phyloP scores from a whole-genome alignment of 1,140 invertebrate species.

The Heliconius hermathena region DNA sequence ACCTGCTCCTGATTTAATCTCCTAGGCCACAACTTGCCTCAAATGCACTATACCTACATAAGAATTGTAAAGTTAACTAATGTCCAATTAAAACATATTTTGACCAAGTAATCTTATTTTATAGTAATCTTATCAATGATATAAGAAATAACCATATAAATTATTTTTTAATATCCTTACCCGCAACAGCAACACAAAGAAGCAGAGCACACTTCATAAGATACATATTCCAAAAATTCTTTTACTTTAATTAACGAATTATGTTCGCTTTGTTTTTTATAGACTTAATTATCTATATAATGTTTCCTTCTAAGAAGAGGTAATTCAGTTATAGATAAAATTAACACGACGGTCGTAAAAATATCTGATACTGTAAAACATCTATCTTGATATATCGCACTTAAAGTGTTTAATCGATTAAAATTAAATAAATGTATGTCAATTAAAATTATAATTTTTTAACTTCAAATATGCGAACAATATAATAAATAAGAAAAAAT shows the following conservation, averaged over 20 bases:
- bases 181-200: conserved; percentile 50
- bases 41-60: too few species aligned
- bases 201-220: conserved; percentile 46
- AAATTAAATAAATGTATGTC: neutral
- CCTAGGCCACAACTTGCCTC: too few species aligned
- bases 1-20: too few species aligned
- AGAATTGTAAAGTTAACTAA: too few species aligned
- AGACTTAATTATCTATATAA: conserved; percentile 31
- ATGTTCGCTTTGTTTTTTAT: conserved; percentile 23
- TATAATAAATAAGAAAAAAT: too few species aligned
- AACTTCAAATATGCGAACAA: too few species aligned
- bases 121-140: too few species aligned
- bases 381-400: neutral
- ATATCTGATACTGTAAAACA: conserved; percentile 13
- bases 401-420: neutral
- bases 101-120: too few species aligned
- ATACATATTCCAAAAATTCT: conserved; percentile 27
- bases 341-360: conserved; percentile 19
- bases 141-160: too few species aligned
- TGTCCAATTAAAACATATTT: too few species aligned
- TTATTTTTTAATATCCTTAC: conserved; percentile 33
- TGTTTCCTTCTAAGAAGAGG: conserved; percentile 19
- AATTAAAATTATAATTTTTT: too few species aligned
- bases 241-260: neutral
- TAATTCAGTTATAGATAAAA: conserved; percentile 29